Evolutionary conservation across 2,888 invertebrate genomes (phyloP), one percentile per base, ranked within the genome.

Genomic region (Polyommatus iphigenia): DNA sequence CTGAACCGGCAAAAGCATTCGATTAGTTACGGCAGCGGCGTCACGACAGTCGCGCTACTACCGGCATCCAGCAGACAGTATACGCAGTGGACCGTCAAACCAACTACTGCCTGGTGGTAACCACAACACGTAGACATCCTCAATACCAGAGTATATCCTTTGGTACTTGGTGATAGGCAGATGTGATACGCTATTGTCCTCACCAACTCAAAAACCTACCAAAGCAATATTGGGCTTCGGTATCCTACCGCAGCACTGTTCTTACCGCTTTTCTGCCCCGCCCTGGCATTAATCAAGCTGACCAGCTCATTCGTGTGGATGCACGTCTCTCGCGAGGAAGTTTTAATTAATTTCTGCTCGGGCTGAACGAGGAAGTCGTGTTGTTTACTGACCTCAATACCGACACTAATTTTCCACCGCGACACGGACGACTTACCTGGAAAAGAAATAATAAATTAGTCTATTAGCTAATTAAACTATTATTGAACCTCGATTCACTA

Each of bases 351-450:
- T 77, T 77, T 76, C 77, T 54, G 77, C 76, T 78, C 24, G 59
- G 59, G 78, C 76, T 76, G 46, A 54, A 78, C 75, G 73, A 77
- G 77, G 77, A 73, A 76, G 75, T 78, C 79, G 79, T 80, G 79
- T 82, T 84, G 83, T 85, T 85, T 84, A 85, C 86, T 82, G 83
- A 85, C 86, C 85, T 85, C 84, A 80, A 83, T 83, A 73, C 77
- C 76, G 76, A 79, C 18, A 72, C 46, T 78, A 72, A 62, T 78
- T 78, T 78, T 59, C 62, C 78, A 62, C 41, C 24, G 46, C 73
- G 77, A 62, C 76, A 72, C 59, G 77, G 79, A 81, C 85, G 88
- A 86, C 88, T 90, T 91, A 91, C 91, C 91, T 91, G 91, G 79
- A 89, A 80, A 77, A 79, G 54, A 76, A 29, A 78, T 50, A 57